phyloP scores from a whole-genome alignment of 2,113 vertebrate genomes.

The Pterophyllum scalare region DNA sequence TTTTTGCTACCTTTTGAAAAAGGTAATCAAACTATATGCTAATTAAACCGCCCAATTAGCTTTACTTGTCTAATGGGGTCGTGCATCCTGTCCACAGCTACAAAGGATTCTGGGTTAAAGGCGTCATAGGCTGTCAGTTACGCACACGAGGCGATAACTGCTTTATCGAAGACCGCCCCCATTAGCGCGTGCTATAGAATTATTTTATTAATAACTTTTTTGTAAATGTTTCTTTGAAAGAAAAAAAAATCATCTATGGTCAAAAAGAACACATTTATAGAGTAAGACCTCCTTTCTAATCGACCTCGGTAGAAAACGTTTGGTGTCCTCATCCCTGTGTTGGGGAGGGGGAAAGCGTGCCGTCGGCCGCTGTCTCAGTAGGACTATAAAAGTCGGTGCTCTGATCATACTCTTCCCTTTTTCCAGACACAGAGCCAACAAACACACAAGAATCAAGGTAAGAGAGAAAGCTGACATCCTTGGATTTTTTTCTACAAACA shows the following conservation, averaged over 20 bases:
- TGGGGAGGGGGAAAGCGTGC: neutral
- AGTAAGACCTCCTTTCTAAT: neutral
- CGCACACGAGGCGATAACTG: neutral
- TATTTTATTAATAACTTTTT: neutral
- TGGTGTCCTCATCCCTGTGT: neutral
- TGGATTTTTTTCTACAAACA: neutral
- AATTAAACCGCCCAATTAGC: neutral
- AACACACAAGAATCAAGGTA: conserved; percentile 23
- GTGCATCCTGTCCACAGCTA: neutral
- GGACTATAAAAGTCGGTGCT: conserved; percentile 26
- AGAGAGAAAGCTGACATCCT: neutral
- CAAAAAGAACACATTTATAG: neutral
- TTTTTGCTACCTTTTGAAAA: neutral
- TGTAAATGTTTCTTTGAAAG: neutral
- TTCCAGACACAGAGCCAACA: conserved; percentile 1
- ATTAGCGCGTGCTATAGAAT: neutral
- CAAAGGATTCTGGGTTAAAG: neutral
- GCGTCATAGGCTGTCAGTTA: neutral
- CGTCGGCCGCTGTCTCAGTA: neutral
- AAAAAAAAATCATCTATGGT: neutral
- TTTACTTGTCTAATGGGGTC: neutral
- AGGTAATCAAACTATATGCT: neutral
- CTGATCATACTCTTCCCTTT: neutral
- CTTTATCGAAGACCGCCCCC: neutral
- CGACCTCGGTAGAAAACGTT: neutral